phyloP scores from a whole-genome alignment of 2,888 invertebrate genomes.

The Volucella zonaria region DNA sequence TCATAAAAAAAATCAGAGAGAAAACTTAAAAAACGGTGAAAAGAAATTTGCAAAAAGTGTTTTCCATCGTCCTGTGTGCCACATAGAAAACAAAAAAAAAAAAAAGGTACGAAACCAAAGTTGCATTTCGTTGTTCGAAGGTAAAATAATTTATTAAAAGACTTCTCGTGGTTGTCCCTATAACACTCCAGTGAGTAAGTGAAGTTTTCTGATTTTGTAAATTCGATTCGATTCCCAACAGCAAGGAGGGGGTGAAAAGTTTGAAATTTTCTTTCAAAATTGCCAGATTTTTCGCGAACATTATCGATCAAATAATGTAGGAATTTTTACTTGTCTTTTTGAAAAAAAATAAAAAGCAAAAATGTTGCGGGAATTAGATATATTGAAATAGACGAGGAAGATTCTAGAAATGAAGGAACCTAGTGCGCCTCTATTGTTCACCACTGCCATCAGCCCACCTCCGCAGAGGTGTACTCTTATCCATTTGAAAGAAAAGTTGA shows the following conservation, averaged over 20 bases:
- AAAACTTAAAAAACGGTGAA: constrained; percentile 33
- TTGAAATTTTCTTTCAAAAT: constrained; percentile 1
- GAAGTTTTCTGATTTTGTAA: not conserved
- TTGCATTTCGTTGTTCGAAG: constrained; percentile 13
- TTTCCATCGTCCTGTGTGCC: constrained; percentile 8
- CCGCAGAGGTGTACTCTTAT: not conserved
- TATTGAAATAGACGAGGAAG: not conserved
- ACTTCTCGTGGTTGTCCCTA: not conserved
- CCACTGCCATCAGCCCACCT: not conserved
- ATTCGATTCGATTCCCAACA: not conserved
- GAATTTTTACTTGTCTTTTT: not conserved
- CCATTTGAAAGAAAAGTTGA: constrained; percentile 25
- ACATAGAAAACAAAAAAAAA: constrained; percentile 2
- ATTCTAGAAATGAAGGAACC: constrained; percentile 32
- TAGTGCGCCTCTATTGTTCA: constrained; percentile 12
- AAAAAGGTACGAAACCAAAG: not conserved
- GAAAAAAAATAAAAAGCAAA: not conserved
- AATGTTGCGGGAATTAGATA: not conserved
- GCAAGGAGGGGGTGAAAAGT: not conserved
- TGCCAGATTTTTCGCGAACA: not conserved
- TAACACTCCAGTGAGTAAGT: constrained; percentile 17
- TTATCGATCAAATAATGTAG: constrained; percentile 26
- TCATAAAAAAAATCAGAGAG: constrained; percentile 16
- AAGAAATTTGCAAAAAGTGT: constrained; percentile 39
- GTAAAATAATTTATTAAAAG: constrained; percentile 1